phyloP scores from a whole-genome alignment of 1,140 invertebrate genomes.

The Rhyacophila brunnea region DNA sequence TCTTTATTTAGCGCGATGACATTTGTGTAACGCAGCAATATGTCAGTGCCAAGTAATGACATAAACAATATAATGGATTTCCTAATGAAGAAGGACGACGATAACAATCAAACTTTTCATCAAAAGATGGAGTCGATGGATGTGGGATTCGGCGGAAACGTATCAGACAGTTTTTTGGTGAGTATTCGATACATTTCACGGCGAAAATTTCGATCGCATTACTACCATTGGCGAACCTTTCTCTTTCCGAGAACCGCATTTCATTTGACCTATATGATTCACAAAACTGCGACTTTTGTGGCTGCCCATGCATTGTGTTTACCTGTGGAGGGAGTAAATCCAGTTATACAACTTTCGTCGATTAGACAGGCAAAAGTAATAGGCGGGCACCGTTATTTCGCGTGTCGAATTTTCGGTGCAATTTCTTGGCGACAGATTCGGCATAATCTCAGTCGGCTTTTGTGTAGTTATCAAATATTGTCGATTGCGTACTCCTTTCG shows the following conservation, averaged over 20 bases:
- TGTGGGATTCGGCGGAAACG: conserved; percentile 10
- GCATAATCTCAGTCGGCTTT: no score
- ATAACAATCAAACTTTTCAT: not conserved
- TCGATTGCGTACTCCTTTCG: no score
- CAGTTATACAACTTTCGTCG: conserved; percentile 29
- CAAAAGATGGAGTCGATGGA: conserved; percentile 17
- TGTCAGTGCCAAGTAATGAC: conserved; percentile 29
- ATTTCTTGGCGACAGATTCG: no score
- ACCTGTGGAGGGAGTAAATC: conserved; percentile 10
- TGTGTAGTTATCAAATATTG: no score
- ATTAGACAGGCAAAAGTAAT: not conserved
- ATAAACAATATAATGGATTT: conserved; percentile 31
- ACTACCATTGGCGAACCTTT: conserved; percentile 23
- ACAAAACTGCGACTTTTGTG: conserved; percentile 14
- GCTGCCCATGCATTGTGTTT: not conserved
- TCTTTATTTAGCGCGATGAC: conserved; percentile 29
- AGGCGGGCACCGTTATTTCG: conserved; percentile 9
- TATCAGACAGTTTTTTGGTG: conserved; percentile 25
- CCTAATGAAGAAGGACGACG: conserved; percentile 31
- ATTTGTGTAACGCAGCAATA: conserved; percentile 32
- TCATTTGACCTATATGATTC: conserved; percentile 32
- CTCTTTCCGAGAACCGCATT: conserved; percentile 21
- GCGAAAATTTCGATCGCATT: not conserved
- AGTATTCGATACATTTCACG: conserved; percentile 6
- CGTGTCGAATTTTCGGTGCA: conserved; percentile 4